These are phyloP conservation scores for Dreissena polymorpha DNA, from an alignment of 1,140 invertebrate species.

Conservation along the genomic window DNA sequence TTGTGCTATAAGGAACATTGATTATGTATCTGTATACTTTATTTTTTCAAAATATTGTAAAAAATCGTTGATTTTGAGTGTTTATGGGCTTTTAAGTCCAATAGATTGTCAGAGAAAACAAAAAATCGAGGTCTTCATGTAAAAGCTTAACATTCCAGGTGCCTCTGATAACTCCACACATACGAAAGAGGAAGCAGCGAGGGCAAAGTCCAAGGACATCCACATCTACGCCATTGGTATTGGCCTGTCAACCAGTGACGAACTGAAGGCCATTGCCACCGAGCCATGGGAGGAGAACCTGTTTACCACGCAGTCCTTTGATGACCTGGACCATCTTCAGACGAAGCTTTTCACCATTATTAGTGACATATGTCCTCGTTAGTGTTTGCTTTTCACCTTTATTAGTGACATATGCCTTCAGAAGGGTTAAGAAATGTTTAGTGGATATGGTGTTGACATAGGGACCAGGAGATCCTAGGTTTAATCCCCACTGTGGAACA, in stretches of 20 bases:
- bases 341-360: conserved; percentile 56
- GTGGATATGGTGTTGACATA: neutral
- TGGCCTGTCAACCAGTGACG: conserved; percentile 46
- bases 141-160: conserved; percentile 51
- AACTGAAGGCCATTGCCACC: conserved; percentile 64
- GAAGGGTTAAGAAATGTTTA: neutral
- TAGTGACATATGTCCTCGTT: conserved; percentile 59
- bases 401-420: no score
- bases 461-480: no score
- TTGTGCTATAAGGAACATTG: no score
- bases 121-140: no score
- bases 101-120: no score
- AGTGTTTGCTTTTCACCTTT: conserved; percentile 19
- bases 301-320: conserved; percentile 64
- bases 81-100: no score
- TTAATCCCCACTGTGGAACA: no score
- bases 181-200: conserved; percentile 58
- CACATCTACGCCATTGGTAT: conserved; percentile 64
- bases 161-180: conserved; percentile 58
- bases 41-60: no score
- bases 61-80: no score
- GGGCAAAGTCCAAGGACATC: conserved; percentile 38
- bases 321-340: conserved; percentile 56
- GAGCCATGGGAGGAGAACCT: conserved; percentile 60
- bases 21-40: no score